Evolutionary conservation across 1,140 invertebrate genomes (phyloP), one percentile per base, ranked within the genome.

Genomic region (Drosophila ficusphila): DNA sequence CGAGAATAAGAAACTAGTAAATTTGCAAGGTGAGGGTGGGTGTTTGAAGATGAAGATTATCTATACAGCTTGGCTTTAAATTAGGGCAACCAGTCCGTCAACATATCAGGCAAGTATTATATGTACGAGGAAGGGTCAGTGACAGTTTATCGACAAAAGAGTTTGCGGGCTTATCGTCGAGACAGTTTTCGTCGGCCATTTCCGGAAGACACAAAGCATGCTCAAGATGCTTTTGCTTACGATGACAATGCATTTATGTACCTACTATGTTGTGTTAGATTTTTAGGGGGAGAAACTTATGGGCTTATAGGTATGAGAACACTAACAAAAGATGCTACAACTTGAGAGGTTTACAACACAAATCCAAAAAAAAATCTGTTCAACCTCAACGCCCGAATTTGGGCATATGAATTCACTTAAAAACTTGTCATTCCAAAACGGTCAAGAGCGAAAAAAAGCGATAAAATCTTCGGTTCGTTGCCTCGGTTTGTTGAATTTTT

Each of bases 401-500:
- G 38, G 49, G 36, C 29, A 46, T 42, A 4, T 18, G 19, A 56
- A 70, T 58, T 60, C 68, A 70, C 29, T 49, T 58, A 9, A 70
- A 60, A 72, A 46, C 65, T 42, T 60, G 65, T 71, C 68, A 44
- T 60, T 46, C 53, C 27, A 71, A 72, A 70, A 71, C 41, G 68
- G 65, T 42, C 68, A 71, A 29, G 11, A 11, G 12, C 33, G 23
- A 41, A 62, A 34, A 60, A 27, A 33, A 36, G 7, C 16, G 12
- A 4, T 16, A 12, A 33, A 31, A 18, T 25, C 12, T 27, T 67
- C 48, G 41, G 41, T 56, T 69, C 49, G 41, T 69, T 69, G 65
- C 62, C 62, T 69, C 46, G 41, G 25, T 14, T 44, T 64, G 27
- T 31, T 11, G 12, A 33, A 16, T 14, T 39, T 25, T 38, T 11